phyloP scores from a whole-genome alignment of 2,113 vertebrate genomes.

The Colaptes auratus region DNA sequence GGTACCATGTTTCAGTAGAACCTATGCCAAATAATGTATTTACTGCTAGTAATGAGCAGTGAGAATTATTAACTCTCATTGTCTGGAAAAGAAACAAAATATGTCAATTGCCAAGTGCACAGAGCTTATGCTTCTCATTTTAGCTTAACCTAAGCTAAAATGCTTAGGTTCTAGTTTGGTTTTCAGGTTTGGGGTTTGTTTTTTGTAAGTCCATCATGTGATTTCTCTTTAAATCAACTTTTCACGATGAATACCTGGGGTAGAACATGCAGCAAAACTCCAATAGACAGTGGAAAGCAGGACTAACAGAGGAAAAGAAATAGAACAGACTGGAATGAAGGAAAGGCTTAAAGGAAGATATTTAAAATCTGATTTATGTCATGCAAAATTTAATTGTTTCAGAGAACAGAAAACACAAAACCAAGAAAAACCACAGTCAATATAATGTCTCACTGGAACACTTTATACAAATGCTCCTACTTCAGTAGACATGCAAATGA shows the following conservation, averaged over 20 bases:
- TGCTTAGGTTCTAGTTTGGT: neutral
- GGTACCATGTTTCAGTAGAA: neutral
- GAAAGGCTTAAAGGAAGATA: conserved; percentile 1
- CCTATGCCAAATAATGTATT: neutral
- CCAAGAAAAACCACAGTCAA: neutral
- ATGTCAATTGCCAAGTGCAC: neutral
- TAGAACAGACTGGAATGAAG: conserved; percentile 23
- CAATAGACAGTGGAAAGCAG: conserved; percentile 70
- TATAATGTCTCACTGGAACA: neutral
- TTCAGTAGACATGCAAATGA: conserved; percentile 68
- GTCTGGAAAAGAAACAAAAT: neutral
- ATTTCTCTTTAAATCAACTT: conserved; percentile 46
- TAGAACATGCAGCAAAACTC: conserved; percentile 78
- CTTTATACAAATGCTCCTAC: neutral
- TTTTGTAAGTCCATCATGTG: conserved; percentile 66
- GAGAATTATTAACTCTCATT: neutral
- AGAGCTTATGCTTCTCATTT: neutral
- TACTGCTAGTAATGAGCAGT: neutral
- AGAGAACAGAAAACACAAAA: neutral
- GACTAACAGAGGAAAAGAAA: conserved; percentile 57
- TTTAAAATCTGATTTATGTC: neutral
- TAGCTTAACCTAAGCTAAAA: neutral
- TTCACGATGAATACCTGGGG: conserved; percentile 71
- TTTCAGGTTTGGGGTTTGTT: neutral
- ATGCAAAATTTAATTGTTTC: conserved; percentile 13